Conservation (phyloP, 2,888 invertebrate species). For the Ditylenchus weischeri region DNA sequence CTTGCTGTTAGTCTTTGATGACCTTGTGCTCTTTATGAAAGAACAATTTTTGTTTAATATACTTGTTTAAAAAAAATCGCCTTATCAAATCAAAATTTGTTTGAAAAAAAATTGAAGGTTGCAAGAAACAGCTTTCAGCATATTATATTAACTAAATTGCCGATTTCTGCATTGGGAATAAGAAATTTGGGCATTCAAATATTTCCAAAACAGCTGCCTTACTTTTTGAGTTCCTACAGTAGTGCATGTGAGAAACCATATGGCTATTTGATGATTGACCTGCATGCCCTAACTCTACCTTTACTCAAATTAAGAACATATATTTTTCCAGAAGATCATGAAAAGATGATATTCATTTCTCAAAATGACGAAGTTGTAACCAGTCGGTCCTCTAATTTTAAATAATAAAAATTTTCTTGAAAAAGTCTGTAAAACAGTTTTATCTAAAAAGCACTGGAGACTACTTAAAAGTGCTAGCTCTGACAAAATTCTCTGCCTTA, state of each 20-base stretch:
- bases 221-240: constrained; percentile 16
- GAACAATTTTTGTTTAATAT: constrained; percentile 15
- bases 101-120: constrained; percentile 21
- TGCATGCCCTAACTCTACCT: too few relatives aligned
- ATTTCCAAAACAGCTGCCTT: constrained; percentile 18
- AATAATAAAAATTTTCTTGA: neutral
- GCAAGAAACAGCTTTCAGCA: constrained; percentile 28
- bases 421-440: neutral
- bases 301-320: constrained; percentile 16
- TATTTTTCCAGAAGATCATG: constrained; percentile 25
- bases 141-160: constrained; percentile 23
- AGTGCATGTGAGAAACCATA: constrained; percentile 12
- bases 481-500: neutral
- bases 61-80: constrained; percentile 26
- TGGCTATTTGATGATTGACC: constrained; percentile 24
- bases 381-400: neutral
- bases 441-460: neutral
- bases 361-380: neutral
- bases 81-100: constrained; percentile 17
- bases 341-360: neutral
- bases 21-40: constrained; percentile 20
- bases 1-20: constrained; percentile 22
- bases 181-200: constrained; percentile 23
- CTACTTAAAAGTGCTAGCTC: neutral
- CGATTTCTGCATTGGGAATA: constrained; percentile 14